Evolutionary conservation across 2,797 vertebrate species (phyloP), one percentile per base, ranked within the genome.

Genomic region (Orientallactaga sibirica): DNA sequence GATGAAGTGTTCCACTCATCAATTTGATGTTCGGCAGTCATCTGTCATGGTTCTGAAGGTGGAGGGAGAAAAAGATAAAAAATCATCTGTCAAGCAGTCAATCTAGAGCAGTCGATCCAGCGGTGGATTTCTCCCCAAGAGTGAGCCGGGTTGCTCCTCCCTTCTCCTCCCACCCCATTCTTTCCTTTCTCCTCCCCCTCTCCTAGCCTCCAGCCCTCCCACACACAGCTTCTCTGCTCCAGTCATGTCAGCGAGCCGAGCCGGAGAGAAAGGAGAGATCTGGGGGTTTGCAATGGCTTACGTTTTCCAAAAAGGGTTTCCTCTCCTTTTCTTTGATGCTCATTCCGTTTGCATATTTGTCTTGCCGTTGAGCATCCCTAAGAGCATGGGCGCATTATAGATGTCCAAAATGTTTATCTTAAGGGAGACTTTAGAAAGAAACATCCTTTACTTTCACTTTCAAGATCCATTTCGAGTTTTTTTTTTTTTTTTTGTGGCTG

Each of bases 81-180:
- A 96, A 95, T 90, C 94, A 92, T n/a, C 95, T 96, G 96, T 96
- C 96, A 96, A 97, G 96, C 86, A 96, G 79, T 97, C 95, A 93
- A 89, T 93, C 92, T 92, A 12, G 94, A 95, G 77, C 91, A 91
- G 75, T 94, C 94, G 92, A 62, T 91, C 55, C 43, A 37, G 41
- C 91, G 85, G 25, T 37, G 75, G 91, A 78, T 95, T 92, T 95
- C 86, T 95, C 91, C 87, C 52, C 90, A 80, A 78, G 62, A 82
- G 85, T 41, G 66, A 94, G 62, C 83, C 12, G 10, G 9, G 29
- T 68, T 91, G 89, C 76, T 76, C 48, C 64, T 70, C 37, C 48
- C 43, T n/a, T 10, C 48, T 37, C 48, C 48, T 9, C 48, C 82
- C 22, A 14, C 37, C 29, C 4, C n/a, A 2, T 29, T 37, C 25